These are phyloP conservation scores for Hydrotaea diabolus DNA, from an alignment of 2,888 invertebrate genomes.

Conservation along the genomic window DNA sequence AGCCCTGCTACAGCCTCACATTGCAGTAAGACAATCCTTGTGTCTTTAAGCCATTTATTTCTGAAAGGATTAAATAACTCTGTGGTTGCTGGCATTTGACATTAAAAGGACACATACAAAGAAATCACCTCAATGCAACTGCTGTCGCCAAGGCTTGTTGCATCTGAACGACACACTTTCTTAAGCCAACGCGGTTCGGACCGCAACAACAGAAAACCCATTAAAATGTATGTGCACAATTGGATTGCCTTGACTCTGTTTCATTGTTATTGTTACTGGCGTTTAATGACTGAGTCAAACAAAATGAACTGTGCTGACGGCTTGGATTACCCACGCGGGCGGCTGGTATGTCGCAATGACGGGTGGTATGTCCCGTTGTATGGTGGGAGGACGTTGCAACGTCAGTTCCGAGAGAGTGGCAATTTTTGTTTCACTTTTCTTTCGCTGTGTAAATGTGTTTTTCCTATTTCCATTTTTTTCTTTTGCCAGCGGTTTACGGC, in stretches of 20 bases:
- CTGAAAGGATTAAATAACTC: not conserved
- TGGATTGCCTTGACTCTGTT: not conserved
- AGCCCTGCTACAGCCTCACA: no score
- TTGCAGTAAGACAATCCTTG: not conserved
- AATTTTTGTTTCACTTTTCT: slow-evolving; percentile 35
- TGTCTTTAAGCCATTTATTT: not conserved
- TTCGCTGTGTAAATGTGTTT: not conserved
- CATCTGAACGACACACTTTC: not conserved
- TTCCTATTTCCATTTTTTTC: not conserved
- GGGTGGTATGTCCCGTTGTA: not conserved
- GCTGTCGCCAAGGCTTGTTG: slow-evolving; percentile 12
- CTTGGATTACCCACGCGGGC: not conserved
- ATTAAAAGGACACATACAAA: slow-evolving; percentile 7
- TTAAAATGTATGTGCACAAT: slow-evolving; percentile 15
- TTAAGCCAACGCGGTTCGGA: not conserved
- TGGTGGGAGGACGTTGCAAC: not conserved
- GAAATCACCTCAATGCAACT: slow-evolving; percentile 4
- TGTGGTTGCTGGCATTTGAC: not conserved
- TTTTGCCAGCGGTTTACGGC: slow-evolving; percentile 56
- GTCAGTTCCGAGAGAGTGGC: slow-evolving; percentile 36
- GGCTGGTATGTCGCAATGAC: not conserved
- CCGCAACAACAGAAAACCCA: not conserved
- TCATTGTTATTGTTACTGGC: not conserved
- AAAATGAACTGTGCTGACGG: slow-evolving; percentile 14
- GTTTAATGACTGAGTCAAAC: not conserved